Evolutionary conservation across 1,140 invertebrate species (phyloP).

Genomic region (Drosophila triauraria): DNA sequence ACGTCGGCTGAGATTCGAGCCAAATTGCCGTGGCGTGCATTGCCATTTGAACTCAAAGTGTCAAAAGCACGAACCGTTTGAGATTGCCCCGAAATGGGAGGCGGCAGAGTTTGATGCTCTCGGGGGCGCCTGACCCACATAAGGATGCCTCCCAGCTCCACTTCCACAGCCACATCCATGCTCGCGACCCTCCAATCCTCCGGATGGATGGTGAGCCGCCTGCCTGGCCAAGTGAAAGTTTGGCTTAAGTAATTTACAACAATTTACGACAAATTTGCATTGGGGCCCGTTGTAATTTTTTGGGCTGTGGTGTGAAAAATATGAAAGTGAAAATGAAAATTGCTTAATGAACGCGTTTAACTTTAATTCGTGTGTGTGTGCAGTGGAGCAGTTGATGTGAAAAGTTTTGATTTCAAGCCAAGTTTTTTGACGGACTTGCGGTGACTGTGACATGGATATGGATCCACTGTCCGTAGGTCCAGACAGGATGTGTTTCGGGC

Average conservation of each 20-base stretch:
- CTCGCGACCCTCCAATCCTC: not conserved
- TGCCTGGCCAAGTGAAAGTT: constrained; percentile 66
- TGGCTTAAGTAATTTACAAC: constrained; percentile 71
- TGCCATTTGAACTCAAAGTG: constrained; percentile 71
- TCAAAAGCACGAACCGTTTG: constrained; percentile 45
- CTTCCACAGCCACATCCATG: not conserved
- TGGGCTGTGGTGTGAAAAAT: constrained; percentile 68
- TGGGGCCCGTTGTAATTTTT: constrained; percentile 27
- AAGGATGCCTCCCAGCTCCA: constrained; percentile 22
- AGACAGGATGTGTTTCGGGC: constrained; percentile 39
- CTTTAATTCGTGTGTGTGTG: constrained; percentile 17
- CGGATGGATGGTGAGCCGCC: constrained; percentile 1
- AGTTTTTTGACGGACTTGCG: constrained; percentile 16
- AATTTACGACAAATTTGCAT: constrained; percentile 80
- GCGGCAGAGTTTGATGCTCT: constrained; percentile 42
- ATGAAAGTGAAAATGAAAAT: constrained; percentile 68
- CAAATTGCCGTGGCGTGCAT: constrained; percentile 66
- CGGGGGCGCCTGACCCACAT: constrained; percentile 51
- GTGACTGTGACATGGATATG: constrained; percentile 17
- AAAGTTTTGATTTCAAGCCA: constrained; percentile 2
- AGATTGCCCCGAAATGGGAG: constrained; percentile 37
- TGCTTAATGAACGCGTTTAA: constrained; percentile 46
- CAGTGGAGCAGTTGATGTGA: constrained; percentile 14
- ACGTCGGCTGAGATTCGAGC: constrained; percentile 25
- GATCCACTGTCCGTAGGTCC: constrained; percentile 28